These are phyloP conservation scores for Caenorhabditis sp. DNA, from an alignment of 2,888 invertebrate species.

Conservation along the genomic window DNA sequence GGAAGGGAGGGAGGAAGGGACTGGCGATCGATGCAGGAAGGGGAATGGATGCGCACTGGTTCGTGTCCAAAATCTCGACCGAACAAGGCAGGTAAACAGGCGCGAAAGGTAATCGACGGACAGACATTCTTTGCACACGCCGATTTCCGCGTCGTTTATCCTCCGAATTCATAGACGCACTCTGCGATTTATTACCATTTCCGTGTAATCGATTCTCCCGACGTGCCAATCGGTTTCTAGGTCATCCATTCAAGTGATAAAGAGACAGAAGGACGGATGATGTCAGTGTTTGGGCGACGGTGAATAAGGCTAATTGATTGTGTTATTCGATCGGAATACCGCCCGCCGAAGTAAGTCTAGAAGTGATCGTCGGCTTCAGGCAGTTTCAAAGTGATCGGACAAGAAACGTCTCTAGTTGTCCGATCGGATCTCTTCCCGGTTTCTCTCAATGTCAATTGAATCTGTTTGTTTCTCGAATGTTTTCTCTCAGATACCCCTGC, in stretches of 20 bases:
- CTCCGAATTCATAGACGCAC: neutral
- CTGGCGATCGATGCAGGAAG: slow-evolving; percentile 1
- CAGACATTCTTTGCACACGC: slow-evolving; percentile 28
- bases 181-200: slow-evolving; percentile 36
- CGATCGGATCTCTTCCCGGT: too few relatives aligned
- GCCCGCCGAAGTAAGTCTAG: too few relatives aligned
- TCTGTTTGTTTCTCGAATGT: too few relatives aligned
- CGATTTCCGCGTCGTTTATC: slow-evolving; percentile 48
- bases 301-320: slow-evolving; percentile 29
- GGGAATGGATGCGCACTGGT: slow-evolving; percentile 10
- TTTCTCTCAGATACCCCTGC: too few relatives aligned
- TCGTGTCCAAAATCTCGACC: slow-evolving; percentile 56
- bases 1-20: neutral
- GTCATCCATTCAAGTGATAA: slow-evolving; percentile 23
- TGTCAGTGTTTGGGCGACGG: slow-evolving; percentile 50
- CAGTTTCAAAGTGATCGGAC: neutral
- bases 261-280: slow-evolving; percentile 19
- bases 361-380: too few relatives aligned
- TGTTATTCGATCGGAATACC: slow-evolving; percentile 2
- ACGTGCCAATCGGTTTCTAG: slow-evolving; percentile 46
- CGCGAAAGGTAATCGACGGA: slow-evolving; percentile 17
- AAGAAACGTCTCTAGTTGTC: too few relatives aligned
- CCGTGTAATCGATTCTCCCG: neutral
- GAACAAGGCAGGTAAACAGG: slow-evolving; percentile 54
- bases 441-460: too few relatives aligned